phyloP scores from a whole-genome alignment of 2,113 vertebrate species.

The Monopterus albus region DNA sequence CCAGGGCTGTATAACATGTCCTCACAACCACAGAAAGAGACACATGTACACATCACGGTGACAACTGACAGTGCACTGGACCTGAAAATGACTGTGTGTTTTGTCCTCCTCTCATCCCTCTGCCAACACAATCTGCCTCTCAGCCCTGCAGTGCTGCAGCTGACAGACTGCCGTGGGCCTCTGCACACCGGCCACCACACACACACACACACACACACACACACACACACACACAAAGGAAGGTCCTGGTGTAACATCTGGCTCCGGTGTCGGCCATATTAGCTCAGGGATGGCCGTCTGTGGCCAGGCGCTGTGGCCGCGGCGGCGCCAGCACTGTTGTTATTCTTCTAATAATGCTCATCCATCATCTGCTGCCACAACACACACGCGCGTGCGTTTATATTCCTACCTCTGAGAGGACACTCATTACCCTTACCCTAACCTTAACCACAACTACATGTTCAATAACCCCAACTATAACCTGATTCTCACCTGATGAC shows the following conservation, averaged over 20 bases:
- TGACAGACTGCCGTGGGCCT: conserved; percentile 58
- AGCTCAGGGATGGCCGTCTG: conserved; percentile 69
- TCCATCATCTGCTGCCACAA: conserved; percentile 82
- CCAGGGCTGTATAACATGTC: no score
- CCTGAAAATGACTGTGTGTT: conserved; percentile 41
- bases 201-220: conserved; percentile 55
- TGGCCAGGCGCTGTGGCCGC: conserved; percentile 45
- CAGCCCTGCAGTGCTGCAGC: conserved; percentile 57
- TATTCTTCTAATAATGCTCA: conserved; percentile 77
- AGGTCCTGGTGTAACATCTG: conserved; percentile 78
- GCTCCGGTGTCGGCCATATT: conserved; percentile 71
- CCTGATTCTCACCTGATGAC: no score
- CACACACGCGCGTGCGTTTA: conserved; percentile 26
- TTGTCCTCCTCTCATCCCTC: conserved; percentile 25
- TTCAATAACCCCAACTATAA: no score
- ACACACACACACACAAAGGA: conserved; percentile 50
- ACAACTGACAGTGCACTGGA: conserved; percentile 24
- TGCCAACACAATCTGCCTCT: conserved; percentile 74
- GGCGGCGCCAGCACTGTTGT: conserved; percentile 64
- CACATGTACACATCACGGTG: conserved; percentile 5
- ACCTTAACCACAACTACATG: no score
- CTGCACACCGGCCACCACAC: conserved; percentile 35
- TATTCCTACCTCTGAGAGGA: no score
- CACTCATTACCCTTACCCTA: no score
- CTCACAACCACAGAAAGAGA: conserved; percentile 7